Conservation (phyloP, 2,797 vertebrate genomes). For the Acropternis orthonyx region DNA sequence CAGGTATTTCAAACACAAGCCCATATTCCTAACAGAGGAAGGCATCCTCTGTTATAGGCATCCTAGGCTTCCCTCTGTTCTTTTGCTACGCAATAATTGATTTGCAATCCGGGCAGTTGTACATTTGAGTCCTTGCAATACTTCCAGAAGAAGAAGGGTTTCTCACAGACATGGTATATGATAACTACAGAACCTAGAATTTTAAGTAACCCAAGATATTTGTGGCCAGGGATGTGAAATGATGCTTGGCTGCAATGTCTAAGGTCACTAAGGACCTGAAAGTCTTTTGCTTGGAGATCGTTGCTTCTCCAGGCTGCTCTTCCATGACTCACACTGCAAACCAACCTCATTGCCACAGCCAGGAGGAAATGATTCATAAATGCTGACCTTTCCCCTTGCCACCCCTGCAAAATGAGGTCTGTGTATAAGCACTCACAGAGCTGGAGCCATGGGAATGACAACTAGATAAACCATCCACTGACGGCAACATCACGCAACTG, state of each 20-base stretch:
- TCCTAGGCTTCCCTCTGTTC: neutral
- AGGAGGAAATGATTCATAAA: constrained; percentile 80
- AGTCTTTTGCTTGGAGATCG: constrained; percentile 18
- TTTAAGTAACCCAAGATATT: neutral
- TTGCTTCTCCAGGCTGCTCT: constrained; percentile 41
- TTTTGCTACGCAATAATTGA: neutral
- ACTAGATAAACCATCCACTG: constrained; percentile 41
- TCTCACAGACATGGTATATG: neutral
- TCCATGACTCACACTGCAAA: constrained; percentile 73
- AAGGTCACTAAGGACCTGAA: constrained; percentile 1
- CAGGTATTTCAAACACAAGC: neutral
- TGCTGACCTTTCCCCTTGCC: constrained; percentile 77
- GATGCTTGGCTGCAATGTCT: neutral
- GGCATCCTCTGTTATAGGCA: fast-evolving
- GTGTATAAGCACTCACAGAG: constrained; percentile 56
- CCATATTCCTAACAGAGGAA: neutral
- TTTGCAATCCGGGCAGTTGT: neutral
- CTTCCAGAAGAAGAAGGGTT: neutral
- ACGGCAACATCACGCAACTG: neutral
- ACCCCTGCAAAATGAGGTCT: constrained; percentile 65
- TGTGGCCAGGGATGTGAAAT: neutral
- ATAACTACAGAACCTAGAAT: neutral
- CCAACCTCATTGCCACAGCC: constrained; percentile 57
- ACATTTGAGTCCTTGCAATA: neutral
- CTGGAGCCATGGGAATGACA: constrained; percentile 60